These are phyloP conservation scores for Diarsia rubi DNA, from an alignment of 2,888 invertebrate genomes.

Conservation along the genomic window DNA sequence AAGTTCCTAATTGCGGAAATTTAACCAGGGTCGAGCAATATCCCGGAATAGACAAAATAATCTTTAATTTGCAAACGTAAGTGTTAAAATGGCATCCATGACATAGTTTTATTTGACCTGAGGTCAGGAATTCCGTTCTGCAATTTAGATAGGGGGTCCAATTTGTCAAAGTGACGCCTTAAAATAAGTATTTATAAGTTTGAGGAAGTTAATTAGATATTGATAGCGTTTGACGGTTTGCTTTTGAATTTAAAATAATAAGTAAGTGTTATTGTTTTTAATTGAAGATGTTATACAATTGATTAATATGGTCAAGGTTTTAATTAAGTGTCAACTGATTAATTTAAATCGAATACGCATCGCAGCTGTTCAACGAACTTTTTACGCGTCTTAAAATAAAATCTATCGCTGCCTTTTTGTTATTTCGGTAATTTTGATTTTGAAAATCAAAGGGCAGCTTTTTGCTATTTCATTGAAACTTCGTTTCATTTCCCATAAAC, in stretches of 20 bases:
- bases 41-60: conserved; percentile 5
- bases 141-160: conserved; percentile 11
- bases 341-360: not conserved
- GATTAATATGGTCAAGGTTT: not conserved
- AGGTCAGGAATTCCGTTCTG: conserved; percentile 7
- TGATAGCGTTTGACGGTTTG: not conserved
- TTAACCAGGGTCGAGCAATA: not conserved
- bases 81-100: conserved; percentile 11
- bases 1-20: not conserved
- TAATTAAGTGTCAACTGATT: not conserved
- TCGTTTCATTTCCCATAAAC: too few relatives aligned
- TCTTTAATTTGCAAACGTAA: conserved; percentile 1
- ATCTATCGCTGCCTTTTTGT: too few relatives aligned
- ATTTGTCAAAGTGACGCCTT: conserved; percentile 3
- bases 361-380: too few relatives aligned
- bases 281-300: not conserved
- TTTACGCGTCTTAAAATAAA: too few relatives aligned
- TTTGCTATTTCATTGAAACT: too few relatives aligned
- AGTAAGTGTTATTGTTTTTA: too few relatives aligned
- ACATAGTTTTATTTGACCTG: conserved; percentile 21
- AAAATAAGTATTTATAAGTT: not conserved
- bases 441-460: too few relatives aligned
- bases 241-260: not conserved
- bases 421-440: too few relatives aligned
- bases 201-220: not conserved